Evolutionary conservation across 2,888 invertebrate genomes (phyloP).

Genomic region (Metallyticus violacea): DNA sequence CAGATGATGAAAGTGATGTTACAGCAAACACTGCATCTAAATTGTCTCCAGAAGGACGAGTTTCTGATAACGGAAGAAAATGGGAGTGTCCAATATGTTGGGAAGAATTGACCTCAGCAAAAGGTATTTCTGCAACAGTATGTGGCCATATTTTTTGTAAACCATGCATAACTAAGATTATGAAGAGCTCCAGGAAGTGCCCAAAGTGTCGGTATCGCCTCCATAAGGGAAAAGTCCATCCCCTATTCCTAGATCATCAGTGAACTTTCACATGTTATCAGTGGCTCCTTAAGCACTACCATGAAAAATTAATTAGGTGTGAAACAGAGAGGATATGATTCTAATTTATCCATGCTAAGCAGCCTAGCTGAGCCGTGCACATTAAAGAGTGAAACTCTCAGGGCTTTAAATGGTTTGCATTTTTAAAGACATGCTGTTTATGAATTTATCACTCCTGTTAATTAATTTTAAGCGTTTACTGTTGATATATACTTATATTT

Average conservation of each 20-base stretch:
- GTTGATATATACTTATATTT: no score
- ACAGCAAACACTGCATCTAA: neutral
- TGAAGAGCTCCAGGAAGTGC: conserved; percentile 13
- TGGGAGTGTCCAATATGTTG: neutral
- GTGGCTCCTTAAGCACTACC: no score
- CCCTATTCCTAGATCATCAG: neutral
- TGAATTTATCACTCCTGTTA: no score
- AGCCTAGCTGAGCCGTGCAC: no score
- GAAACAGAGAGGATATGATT: no score
- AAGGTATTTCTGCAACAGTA: conserved; percentile 4
- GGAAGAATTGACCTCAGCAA: neutral
- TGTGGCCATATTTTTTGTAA: conserved; percentile 32
- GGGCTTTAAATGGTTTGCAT: no score
- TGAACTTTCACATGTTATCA: no score
- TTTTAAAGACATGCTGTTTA: no score
- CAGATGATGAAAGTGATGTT: neutral
- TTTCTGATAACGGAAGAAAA: neutral
- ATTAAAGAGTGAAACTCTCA: no score
- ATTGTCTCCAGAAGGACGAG: neutral
- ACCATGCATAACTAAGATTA: conserved; percentile 18
- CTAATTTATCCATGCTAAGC: no score
- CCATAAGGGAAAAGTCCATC: conserved; percentile 14
- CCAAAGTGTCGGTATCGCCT: conserved; percentile 27
- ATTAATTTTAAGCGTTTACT: no score
- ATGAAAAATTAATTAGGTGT: no score